Base-by-base conservation (phyloP, 1,140 invertebrate species). In the Neomicropteryx cornuta region DNA sequence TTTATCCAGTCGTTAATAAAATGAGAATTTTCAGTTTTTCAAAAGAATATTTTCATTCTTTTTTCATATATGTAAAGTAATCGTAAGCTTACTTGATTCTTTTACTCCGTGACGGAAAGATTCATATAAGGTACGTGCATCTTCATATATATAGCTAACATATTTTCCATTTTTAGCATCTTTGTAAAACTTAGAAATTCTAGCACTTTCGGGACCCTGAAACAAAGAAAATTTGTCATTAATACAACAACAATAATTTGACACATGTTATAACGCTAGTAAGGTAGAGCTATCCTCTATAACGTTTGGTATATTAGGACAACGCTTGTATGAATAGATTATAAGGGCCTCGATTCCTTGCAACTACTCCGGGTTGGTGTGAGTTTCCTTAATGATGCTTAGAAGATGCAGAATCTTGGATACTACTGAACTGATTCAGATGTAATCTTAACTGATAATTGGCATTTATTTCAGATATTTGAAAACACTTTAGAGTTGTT, bases 61-160 rank as follows among this genome's bases (percentile, higher is more conserved):
- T n/a, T n/a, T n/a, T n/a, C n/a, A n/a, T n/a, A n/a, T n/a, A n/a
- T n/a, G n/a, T n/a, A n/a, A n/a, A n/a, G n/a, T n/a, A n/a, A n/a
- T n/a, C n/a, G n/a, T n/a, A n/a, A n/a, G n/a, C 78, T 81, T 65
- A 90, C 88, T 92, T 53, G 91, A 94, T 58, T 91, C 80, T 70
- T 87, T 87, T 44, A 89, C 83, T 48, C 94, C 94, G 62, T 83
- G 74, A 45, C 87, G 77, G 64, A 97, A 94, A 33, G 81, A 79
- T 44, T 97, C 90, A 57, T 93, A 92, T 1, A 97, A 60, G 3
- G 94, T 98, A 45, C 71, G 75, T 14, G 86, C 81, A 61, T 96
- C 93, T 47, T 93, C 87, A 56, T 83, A 80, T 27, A 92, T 66
- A 58, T 80, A 90, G 49, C 78, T 81, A 23, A 93, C 61, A 55